These are phyloP conservation scores for Hassar affinis DNA, from an alignment of 2,113 vertebrate species.

Conservation along the genomic window DNA sequence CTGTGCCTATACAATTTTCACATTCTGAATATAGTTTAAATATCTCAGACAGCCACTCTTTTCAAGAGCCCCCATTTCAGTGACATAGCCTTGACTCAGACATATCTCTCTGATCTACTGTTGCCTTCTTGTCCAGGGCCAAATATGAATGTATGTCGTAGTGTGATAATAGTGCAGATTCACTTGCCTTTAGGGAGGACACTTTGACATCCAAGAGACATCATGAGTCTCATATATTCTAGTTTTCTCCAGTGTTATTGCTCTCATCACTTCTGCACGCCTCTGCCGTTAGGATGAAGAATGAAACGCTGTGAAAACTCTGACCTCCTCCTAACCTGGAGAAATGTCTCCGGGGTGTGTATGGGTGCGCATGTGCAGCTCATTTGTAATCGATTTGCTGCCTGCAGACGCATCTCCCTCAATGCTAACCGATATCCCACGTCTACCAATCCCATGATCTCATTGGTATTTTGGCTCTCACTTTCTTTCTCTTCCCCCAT, in stretches of 20 bases:
- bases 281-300: slow-evolving; percentile 23
- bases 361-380: slow-evolving; percentile 11
- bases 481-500: neutral
- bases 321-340: slow-evolving; percentile 38
- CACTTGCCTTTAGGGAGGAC: slow-evolving; percentile 36
- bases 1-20: neutral
- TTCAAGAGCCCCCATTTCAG: neutral
- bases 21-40: neutral
- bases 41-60: neutral
- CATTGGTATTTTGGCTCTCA: neutral
- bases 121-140: neutral
- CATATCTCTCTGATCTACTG: slow-evolving; percentile 17
- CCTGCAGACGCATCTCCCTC: slow-evolving; percentile 61
- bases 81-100: slow-evolving; percentile 7
- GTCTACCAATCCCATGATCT: neutral
- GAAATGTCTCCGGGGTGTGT: slow-evolving; percentile 38
- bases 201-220: slow-evolving; percentile 29
- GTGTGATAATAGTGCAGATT: slow-evolving; percentile 14
- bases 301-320: slow-evolving; percentile 11
- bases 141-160: slow-evolving; percentile 11
- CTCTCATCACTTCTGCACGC: slow-evolving; percentile 39
- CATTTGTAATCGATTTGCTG: slow-evolving; percentile 56
- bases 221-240: slow-evolving; percentile 36
- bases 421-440: slow-evolving; percentile 56
- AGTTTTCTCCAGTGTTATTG: slow-evolving; percentile 39